Conservation (phyloP, 2,888 invertebrate genomes). For the Leistus spinibarbis region DNA sequence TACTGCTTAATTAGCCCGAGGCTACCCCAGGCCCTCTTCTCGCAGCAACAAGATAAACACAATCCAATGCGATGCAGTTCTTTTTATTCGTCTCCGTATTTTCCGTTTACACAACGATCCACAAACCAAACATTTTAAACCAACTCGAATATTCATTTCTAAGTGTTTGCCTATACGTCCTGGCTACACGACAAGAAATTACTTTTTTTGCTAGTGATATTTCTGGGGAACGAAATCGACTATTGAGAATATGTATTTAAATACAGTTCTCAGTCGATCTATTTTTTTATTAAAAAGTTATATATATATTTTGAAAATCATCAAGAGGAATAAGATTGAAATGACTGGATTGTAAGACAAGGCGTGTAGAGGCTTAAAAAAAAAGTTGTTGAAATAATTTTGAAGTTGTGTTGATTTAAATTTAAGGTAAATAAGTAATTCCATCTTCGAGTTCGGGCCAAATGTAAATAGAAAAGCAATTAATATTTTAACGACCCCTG, state of each 20-base stretch:
- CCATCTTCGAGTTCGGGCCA: slow-evolving; percentile 18
- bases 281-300: no score
- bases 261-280: no score
- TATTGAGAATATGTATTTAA: no score
- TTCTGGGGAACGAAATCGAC: no score
- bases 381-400: slow-evolving; percentile 35
- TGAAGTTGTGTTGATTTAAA: slow-evolving; percentile 32
- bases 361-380: slow-evolving; percentile 2
- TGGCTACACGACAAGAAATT: no score
- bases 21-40: background rate
- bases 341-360: no score
- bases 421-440: slow-evolving; percentile 37
- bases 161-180: slow-evolving; percentile 31
- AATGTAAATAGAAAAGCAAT: slow-evolving; percentile 38
- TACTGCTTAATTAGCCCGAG: slow-evolving; percentile 16
- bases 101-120: slow-evolving; percentile 18
- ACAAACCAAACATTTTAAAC: slow-evolving; percentile 32
- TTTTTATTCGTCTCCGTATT: slow-evolving; percentile 11
- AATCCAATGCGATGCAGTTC: slow-evolving; percentile 2
- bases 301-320: no score
- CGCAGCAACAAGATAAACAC: slow-evolving; percentile 27
- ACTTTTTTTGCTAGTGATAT: no score
- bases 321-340: no score
- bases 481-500: slow-evolving; percentile 36
- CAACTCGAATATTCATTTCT: slow-evolving; percentile 34